Evolutionary conservation across 2,888 invertebrate species (phyloP), one percentile per base, ranked within the genome.

Genomic region (Zeuzera pyrina): DNA sequence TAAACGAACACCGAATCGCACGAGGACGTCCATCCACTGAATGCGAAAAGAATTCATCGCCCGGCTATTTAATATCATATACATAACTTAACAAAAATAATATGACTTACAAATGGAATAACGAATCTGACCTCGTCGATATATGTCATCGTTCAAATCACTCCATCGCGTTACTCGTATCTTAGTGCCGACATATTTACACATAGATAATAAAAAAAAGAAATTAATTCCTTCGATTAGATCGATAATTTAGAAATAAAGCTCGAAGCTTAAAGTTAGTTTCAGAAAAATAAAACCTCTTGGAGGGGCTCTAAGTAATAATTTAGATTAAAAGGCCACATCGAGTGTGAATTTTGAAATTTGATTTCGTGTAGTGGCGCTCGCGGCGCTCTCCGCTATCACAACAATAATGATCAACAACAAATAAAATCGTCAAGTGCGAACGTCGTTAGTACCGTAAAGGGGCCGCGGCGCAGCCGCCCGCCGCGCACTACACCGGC

Each of bases 301-400:
- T 41, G 32, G 36, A 34, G 44, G 45, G 56, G 49, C 45, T 47
- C 38, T 39, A 38, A 45, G 41, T 47, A 49, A 52, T 47, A 52
- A 57, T 57, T 60, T 60, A 54, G 51, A 47, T 53, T 49, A 47
- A 52, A 65, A 67, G 66, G 63, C 64, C 63, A 64, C 64, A 49
- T 51, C 49, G 48, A 50, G 56, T 56, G 38, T 12, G 8, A 41
- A 45, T 47, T 41, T 48, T 40, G 42, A 45, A 47, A 34, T 36
- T 32, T 34, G 36, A 45, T 42, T 48, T 42, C 25, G 34, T 37
- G 33, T 34, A 32, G 28, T 34, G 39, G 29, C 32, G 33, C 38
- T 35, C 39, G 38, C 26, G 10, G 8, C 39, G 48, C 47, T 44
- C 41, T 41, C 42, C n/a, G n/a, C 45, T 53, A 52, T 46, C 53